Evolutionary conservation across 2,888 invertebrate genomes (phyloP).

Genomic region (Tenthredo notha): DNA sequence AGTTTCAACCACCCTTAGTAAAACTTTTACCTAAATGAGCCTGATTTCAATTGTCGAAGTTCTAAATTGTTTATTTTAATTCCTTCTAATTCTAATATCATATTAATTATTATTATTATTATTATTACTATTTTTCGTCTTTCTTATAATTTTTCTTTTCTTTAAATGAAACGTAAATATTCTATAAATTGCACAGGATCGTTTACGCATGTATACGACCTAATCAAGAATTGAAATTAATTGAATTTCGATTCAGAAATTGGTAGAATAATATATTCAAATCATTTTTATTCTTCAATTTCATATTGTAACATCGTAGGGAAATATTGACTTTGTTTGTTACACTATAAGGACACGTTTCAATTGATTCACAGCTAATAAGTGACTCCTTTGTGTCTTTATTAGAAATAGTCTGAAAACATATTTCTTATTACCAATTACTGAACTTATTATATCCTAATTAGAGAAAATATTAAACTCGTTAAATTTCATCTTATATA

Average conservation of each 20-base stretch:
- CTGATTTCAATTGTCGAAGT: slow-evolving; percentile 28
- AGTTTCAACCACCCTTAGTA: background rate
- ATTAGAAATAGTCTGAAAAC: background rate
- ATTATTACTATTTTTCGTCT: background rate
- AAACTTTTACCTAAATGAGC: background rate
- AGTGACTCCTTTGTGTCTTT: slow-evolving; percentile 21
- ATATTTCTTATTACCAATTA: background rate
- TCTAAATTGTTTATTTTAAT: background rate
- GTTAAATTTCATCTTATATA: background rate
- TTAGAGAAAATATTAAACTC: background rate
- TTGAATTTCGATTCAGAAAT: slow-evolving; percentile 10
- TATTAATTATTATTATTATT: slow-evolving; percentile 12
- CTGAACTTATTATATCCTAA: background rate
- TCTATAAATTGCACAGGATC: background rate
- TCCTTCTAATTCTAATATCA: slow-evolving; percentile 9
- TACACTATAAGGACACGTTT: slow-evolving; percentile 52
- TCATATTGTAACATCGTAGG: slow-evolving; percentile 23
- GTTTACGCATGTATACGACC: background rate
- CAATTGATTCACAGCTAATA: slow-evolving; percentile 37
- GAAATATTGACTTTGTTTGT: slow-evolving; percentile 49
- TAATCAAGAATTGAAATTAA: background rate
- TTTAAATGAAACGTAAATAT: background rate
- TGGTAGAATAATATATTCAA: background rate
- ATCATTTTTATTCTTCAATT: background rate
- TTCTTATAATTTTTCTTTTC: background rate